Evolutionary conservation across 2,113 vertebrate genomes (phyloP).

Genomic region (Mixornis gularis): DNA sequence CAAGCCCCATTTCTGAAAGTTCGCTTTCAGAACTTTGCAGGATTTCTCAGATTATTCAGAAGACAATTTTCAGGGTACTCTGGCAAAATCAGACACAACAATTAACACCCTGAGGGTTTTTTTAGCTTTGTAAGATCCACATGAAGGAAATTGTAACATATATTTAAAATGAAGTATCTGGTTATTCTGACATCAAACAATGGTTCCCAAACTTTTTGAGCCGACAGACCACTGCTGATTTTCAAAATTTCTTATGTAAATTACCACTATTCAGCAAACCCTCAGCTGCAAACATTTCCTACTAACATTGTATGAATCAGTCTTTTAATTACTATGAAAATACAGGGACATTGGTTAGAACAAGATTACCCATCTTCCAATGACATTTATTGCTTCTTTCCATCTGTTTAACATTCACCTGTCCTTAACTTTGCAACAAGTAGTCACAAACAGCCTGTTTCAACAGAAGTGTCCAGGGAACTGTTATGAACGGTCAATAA

Average conservation of each 20-base stretch:
- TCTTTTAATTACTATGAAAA: not conserved
- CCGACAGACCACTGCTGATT: not conserved
- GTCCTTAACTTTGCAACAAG: not conserved
- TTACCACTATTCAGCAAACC: not conserved
- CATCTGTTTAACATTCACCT: not conserved
- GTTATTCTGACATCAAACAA: not conserved
- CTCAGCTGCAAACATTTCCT: not conserved
- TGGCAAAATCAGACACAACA: not conserved
- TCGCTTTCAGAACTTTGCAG: not conserved
- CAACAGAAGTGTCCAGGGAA: not conserved
- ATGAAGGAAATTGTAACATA: not conserved
- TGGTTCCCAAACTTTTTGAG: not conserved
- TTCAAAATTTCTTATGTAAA: not conserved
- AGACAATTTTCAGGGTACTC: not conserved
- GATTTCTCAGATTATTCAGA: not conserved
- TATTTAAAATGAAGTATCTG: not conserved
- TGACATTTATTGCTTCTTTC: not conserved
- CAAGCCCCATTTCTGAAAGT: not conserved
- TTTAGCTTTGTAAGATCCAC: not conserved
- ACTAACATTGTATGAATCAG: not conserved
- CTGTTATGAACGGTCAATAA: not conserved
- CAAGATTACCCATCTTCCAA: not conserved
- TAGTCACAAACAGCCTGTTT: not conserved
- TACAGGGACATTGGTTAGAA: not conserved
- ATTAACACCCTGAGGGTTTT: not conserved